Conservation (phyloP, 2,797 vertebrate species). For the Lagocephalus sceleratus region DNA sequence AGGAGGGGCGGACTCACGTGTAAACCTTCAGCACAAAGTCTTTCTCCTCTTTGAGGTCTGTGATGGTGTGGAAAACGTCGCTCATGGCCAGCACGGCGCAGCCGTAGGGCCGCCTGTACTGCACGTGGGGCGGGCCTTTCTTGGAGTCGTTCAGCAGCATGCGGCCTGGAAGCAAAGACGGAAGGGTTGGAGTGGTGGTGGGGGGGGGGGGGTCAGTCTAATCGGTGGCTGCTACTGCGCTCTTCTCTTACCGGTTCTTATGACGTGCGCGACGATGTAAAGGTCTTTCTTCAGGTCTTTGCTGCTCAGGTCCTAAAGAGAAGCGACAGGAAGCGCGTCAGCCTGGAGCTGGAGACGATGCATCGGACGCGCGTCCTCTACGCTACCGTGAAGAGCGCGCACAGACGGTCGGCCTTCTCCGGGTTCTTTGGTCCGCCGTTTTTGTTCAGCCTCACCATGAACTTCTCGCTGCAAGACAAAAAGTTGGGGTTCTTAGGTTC, state of each 20-base stretch:
- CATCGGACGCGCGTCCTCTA: neutral
- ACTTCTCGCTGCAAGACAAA: constrained; percentile 88
- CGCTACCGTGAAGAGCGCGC: constrained; percentile 93
- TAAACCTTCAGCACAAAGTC: constrained; percentile 99
- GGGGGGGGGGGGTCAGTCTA: too few species aligned
- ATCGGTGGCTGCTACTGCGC: neutral
- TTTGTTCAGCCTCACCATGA: constrained; percentile 98
- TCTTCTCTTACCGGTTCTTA: constrained; percentile 88
- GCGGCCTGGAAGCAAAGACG: constrained; percentile 76
- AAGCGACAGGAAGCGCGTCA: constrained; percentile 14
- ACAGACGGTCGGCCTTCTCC: constrained; percentile 95
- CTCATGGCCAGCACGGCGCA: constrained; percentile 95
- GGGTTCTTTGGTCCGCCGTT: constrained; percentile 97
- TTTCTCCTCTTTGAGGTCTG: constrained; percentile 96
- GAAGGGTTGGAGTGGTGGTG: too few species aligned
- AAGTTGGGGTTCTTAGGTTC: constrained; percentile 34
- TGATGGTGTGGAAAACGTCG: constrained; percentile 93
- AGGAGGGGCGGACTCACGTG: constrained; percentile 83
- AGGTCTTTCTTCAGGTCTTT: constrained; percentile 99
- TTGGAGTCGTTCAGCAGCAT: constrained; percentile 98
- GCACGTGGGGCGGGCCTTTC: constrained; percentile 92
- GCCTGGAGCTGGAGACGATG: neutral
- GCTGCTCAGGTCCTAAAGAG: constrained; percentile 92
- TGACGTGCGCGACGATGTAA: constrained; percentile 95
- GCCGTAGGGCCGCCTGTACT: constrained; percentile 94